Evolutionary conservation across 2,113 vertebrate species (phyloP).

Genomic region (Strix uralensis): DNA sequence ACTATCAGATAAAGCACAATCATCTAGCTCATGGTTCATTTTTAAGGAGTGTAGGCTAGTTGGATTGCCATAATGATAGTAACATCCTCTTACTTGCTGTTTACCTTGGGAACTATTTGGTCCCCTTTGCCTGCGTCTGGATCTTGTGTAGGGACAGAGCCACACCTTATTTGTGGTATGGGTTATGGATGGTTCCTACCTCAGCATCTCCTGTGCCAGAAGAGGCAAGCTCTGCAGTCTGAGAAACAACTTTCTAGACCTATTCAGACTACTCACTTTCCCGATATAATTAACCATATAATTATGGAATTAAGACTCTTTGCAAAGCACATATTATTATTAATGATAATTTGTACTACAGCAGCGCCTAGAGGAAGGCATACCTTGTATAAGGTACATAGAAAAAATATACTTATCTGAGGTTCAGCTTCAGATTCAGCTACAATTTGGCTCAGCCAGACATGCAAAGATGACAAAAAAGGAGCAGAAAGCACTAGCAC

Average conservation of each 20-base stretch:
- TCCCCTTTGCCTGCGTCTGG: background rate
- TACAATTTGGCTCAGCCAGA: background rate
- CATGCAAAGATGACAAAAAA: background rate
- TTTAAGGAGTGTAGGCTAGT: background rate
- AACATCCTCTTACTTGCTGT: background rate
- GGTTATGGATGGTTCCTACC: background rate
- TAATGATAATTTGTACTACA: slow-evolving; percentile 59
- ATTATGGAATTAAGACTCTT: slow-evolving; percentile 54
- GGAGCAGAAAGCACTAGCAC: background rate
- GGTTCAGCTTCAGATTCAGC: background rate
- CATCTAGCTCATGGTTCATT: background rate
- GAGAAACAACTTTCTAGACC: background rate
- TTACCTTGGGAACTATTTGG: background rate
- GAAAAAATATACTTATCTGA: background rate
- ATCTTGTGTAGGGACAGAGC: background rate
- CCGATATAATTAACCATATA: slow-evolving; percentile 43
- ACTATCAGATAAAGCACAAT: background rate
- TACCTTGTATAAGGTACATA: background rate
- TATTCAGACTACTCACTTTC: slow-evolving; percentile 27
- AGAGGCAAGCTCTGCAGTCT: background rate
- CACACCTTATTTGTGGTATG: background rate
- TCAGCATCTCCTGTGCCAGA: background rate
- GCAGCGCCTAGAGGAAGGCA: slow-evolving; percentile 45
- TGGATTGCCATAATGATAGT: background rate
- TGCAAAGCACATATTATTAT: slow-evolving; percentile 36